Conservation (phyloP, 2,797 vertebrate species). For the Paratrypauchen microcephalus region DNA sequence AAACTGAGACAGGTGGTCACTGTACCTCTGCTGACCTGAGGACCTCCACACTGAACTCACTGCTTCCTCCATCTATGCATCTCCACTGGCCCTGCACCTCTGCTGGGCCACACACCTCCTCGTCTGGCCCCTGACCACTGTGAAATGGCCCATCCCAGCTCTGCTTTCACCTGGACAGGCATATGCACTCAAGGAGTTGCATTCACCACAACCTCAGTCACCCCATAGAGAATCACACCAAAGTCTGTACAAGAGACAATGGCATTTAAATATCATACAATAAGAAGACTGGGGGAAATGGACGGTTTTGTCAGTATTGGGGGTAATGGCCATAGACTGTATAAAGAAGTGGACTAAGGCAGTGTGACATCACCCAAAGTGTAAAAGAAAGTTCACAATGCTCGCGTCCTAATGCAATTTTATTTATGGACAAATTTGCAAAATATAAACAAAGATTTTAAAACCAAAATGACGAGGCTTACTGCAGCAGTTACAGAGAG, state of each 20-base stretch:
- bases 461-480: too few relatives aligned
- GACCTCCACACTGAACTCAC: constrained; percentile 8
- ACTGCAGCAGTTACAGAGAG: too few relatives aligned
- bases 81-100: constrained; percentile 9
- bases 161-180: background rate
- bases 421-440: too few relatives aligned
- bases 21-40: background rate
- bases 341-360: too few relatives aligned
- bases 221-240: background rate
- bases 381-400: too few relatives aligned
- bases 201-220: background rate
- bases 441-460: too few relatives aligned
- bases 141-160: constrained; percentile 1
- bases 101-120: too few relatives aligned
- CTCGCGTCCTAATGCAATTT: too few relatives aligned
- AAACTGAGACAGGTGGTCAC: background rate
- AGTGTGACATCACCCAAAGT: too few relatives aligned
- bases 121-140: background rate
- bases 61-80: constrained; percentile 62
- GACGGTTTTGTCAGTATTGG: background rate
- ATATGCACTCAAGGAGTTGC: background rate
- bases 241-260: background rate
- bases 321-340: background rate
- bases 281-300: background rate
- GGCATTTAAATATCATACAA: background rate